A percentile compares a stretch with the other conserved stretches of the same genome.
phyloP scores from a whole-genome alignment of 2,113 vertebrate genomes.

The Neodontobutis hainanensis region DNA sequence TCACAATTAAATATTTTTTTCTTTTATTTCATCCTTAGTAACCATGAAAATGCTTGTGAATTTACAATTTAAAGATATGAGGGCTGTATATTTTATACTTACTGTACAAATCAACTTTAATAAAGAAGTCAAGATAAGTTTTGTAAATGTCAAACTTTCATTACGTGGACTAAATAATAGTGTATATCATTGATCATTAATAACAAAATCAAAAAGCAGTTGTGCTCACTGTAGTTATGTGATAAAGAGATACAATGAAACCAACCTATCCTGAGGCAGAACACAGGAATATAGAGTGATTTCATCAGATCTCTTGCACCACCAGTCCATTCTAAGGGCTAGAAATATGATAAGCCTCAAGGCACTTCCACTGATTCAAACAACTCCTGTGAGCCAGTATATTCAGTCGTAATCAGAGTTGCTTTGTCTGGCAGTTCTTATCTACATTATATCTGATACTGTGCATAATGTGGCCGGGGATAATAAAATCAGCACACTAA shows the following conservation, averaged over 20 bases:
- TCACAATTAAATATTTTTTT: too few species aligned
- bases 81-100: too few species aligned
- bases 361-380: too few species aligned
- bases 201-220: neutral
- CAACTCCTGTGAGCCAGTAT: too few species aligned
- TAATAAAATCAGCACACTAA: slow-evolving; percentile 15
- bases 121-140: too few species aligned
- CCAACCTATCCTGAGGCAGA: slow-evolving; percentile 83
- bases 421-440: slow-evolving; percentile 4
- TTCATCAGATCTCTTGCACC: slow-evolving; percentile 84
- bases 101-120: too few species aligned
- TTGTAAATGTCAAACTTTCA: too few species aligned
- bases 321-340: slow-evolving; percentile 24
- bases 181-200: neutral
- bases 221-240: slow-evolving; percentile 26
- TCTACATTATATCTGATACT: slow-evolving; percentile 3
- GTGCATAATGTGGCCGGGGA: accelerated
- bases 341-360: neutral
- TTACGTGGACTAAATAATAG: too few species aligned
- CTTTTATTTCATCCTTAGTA: too few species aligned
- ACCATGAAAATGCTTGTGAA: too few species aligned
- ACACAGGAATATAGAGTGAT: slow-evolving; percentile 83
- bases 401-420: neutral
- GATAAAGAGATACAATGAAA: slow-evolving; percentile 83
- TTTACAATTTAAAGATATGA: too few species aligned